Base-by-base conservation (phyloP, 2,888 invertebrate genomes). In the Dioctria linearis region DNA sequence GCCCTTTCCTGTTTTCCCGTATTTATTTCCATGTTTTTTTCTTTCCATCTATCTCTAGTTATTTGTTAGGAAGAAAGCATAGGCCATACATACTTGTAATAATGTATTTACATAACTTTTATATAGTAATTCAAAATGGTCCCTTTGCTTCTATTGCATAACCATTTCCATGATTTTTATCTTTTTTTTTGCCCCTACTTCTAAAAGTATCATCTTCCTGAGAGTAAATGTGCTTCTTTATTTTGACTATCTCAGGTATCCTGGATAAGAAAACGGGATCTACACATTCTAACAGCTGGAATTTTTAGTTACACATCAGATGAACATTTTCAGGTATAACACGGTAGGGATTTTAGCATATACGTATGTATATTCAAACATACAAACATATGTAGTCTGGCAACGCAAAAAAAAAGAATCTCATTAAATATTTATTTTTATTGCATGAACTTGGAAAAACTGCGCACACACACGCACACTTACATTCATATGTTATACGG, bases 241-340 rank as follows among this genome's bases (percentile, higher is more conserved):
- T 6, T 49, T 49, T 49, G 5, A 6, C 9, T 49, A 6, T 9
- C 9, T 49, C 83, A 88, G 96, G 95, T 96, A 82, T 95, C 96
- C 73, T 96, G 95, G 95, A 96, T 96, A 89, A 91, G 96, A 84
- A 96, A 96, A 90, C 91, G 95, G 84, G 96, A 96, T 90, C 92
- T 96, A 84, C 96, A 96, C 90, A 96, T 96, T 88, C 90, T 96
- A 85, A 96, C 95, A 84, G 95, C 95, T 5, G 96, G 95, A 67
- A 94, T 95, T 86, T 90, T 94, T 85, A 95, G 95, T 79, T 96
- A 96, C 89, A 96, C 96, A 81, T 95, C 95, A 80, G 96, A 96
- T 89, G 94, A 95, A 87, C 91, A 96, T 88, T 96, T 96, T 91
- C 94, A 94, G 91, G 92, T 92, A 89, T 84, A 85, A 86, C 83